Evolutionary conservation across 2,888 invertebrate species (phyloP).

Genomic region (Dryocosmus kuriphilus): DNA sequence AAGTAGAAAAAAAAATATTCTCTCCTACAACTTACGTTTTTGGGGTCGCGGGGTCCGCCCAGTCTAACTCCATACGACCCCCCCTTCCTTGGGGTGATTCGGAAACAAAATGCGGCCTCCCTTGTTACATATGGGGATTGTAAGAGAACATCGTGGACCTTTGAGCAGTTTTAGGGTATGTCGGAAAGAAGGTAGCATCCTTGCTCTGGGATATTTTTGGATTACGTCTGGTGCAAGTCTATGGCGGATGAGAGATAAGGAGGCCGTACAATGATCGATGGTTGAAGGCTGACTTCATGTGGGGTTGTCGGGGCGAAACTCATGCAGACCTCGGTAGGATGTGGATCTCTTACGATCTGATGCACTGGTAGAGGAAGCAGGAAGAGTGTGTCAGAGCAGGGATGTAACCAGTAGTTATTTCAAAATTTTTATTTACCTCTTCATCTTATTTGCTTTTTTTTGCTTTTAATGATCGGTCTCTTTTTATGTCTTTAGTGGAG

Average conservation of each 20-base stretch:
- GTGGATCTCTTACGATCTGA: not conserved
- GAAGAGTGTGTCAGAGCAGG: not conserved
- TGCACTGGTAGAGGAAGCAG: conserved; percentile 9
- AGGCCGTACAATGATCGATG: not conserved
- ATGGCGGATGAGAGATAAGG: conserved; percentile 1
- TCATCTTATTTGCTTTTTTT: not conserved
- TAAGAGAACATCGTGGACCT: not conserved
- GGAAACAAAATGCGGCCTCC: conserved; percentile 10
- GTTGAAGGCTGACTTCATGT: conserved; percentile 6
- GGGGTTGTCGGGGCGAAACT: not conserved
- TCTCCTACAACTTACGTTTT: no score
- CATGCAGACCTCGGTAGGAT: not conserved
- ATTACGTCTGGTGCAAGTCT: not conserved
- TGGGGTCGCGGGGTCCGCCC: no score
- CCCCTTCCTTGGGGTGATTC: conserved; percentile 1
- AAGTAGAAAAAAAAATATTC: not conserved
- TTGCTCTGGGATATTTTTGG: not conserved
- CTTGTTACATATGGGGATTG: not conserved
- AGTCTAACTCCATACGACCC: conserved; percentile 18
- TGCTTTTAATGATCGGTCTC: not conserved
- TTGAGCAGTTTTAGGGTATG: conserved; percentile 8
- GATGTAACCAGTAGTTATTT: not conserved
- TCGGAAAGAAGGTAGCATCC: not conserved
- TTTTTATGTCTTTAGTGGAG: not conserved
- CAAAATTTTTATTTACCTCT: not conserved